These are phyloP conservation scores for Regulus satrapa DNA, from an alignment of 2,113 vertebrate species.

Conservation along the genomic window DNA sequence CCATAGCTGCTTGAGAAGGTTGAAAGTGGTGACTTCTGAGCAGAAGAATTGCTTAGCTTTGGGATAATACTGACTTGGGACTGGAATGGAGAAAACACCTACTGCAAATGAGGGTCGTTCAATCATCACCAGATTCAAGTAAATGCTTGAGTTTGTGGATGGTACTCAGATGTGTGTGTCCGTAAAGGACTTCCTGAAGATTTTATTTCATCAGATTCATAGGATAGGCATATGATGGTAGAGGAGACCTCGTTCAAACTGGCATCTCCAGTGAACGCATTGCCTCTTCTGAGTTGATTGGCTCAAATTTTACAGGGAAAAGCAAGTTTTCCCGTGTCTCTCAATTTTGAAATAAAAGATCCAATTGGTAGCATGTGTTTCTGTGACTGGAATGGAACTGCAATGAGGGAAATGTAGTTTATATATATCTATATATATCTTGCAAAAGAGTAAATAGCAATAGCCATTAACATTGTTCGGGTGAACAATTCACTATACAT, in stretches of 20 bases:
- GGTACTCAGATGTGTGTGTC: background rate
- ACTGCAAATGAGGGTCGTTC: background rate
- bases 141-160: background rate
- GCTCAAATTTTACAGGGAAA: background rate
- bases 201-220: background rate
- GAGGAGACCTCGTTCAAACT: background rate
- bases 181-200: background rate
- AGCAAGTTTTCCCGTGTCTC: background rate
- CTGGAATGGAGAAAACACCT: background rate
- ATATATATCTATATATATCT: background rate
- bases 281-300: background rate
- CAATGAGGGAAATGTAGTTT: background rate
- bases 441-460: background rate
- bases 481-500: background rate
- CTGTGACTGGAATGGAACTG: background rate
- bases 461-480: background rate
- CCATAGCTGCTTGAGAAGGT: background rate
- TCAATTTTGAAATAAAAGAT: background rate
- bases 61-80: background rate
- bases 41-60: background rate
- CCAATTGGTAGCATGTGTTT: background rate
- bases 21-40: background rate
- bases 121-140: background rate
- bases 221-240: background rate
- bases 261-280: background rate